Evolutionary conservation across 2,888 invertebrate species (phyloP).

Genomic region (Argynnis bischoffii): DNA sequence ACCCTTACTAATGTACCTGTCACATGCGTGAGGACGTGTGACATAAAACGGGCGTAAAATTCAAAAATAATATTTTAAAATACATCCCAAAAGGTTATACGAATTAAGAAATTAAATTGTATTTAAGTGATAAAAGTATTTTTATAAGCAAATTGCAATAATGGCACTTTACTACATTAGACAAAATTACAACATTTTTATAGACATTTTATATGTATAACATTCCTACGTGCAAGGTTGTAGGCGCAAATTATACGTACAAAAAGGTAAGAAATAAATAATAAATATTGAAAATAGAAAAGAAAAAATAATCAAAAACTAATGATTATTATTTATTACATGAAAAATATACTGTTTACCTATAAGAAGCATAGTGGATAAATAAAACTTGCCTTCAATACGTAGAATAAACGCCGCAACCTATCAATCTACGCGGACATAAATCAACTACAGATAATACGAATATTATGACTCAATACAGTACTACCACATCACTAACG

Average conservation of each 20-base stretch:
- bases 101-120: slow-evolving; percentile 17
- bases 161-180: slow-evolving; percentile 76
- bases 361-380: no score
- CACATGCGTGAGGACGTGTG: not conserved
- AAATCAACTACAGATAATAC: slow-evolving; percentile 45
- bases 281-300: slow-evolving; percentile 5
- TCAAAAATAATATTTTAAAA: no score
- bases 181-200: slow-evolving; percentile 67
- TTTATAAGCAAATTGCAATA: slow-evolving; percentile 61
- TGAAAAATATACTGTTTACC: slow-evolving; percentile 15
- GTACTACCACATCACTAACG: slow-evolving; percentile 39
- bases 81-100: slow-evolving; percentile 36
- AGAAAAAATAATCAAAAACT: not conserved
- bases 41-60: no score
- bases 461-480: slow-evolving; percentile 55
- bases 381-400: slow-evolving; percentile 15
- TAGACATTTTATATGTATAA: slow-evolving; percentile 40
- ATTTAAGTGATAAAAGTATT: slow-evolving; percentile 44
- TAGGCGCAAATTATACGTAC: slow-evolving; percentile 38
- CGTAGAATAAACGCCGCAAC: slow-evolving; percentile 37
- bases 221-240: slow-evolving; percentile 42
- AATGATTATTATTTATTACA: not conserved
- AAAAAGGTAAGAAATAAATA: slow-evolving; percentile 23
- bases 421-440: slow-evolving; percentile 38
- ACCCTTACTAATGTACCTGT: slow-evolving; percentile 8